phyloP scores from a whole-genome alignment of 1,140 invertebrate genomes.

The Pseudomyrmex concolor region DNA sequence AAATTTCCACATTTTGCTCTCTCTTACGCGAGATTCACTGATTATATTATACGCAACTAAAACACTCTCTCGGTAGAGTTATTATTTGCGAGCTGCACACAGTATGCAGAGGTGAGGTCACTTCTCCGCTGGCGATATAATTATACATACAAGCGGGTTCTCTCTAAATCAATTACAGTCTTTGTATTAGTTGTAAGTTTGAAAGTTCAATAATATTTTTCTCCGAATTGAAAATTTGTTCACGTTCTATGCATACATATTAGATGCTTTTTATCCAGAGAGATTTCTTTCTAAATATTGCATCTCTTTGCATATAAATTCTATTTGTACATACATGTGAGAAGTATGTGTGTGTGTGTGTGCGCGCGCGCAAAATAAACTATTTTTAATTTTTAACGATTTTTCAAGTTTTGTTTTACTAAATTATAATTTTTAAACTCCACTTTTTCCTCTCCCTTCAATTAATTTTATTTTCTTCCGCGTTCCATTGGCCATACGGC shows the following conservation, averaged over 20 bases:
- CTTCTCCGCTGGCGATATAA: constrained; percentile 29
- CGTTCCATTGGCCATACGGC: background rate
- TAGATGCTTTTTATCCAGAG: too few species aligned
- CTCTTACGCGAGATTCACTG: constrained; percentile 5
- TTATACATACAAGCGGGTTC: background rate
- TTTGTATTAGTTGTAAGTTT: too few species aligned
- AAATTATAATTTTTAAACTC: too few species aligned
- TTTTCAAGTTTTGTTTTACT: background rate
- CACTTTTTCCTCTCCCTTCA: background rate
- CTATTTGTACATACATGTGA: constrained; percentile 11
- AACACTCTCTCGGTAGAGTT: constrained; percentile 3
- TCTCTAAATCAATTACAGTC: too few species aligned
- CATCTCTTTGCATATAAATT: background rate
- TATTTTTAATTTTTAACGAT: constrained; percentile 43
- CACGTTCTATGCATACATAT: too few species aligned
- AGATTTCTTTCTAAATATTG: background rate
- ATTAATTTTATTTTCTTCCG: constrained; percentile 37
- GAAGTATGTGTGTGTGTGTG: too few species aligned
- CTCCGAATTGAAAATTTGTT: too few species aligned
- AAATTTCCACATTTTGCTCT: constrained; percentile 25
- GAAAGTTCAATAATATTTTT: background rate
- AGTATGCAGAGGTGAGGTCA: constrained; percentile 25
- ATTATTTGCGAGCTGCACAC: background rate
- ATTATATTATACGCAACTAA: constrained; percentile 18
- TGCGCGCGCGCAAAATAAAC: constrained; percentile 21